phyloP scores from a whole-genome alignment of 2,113 vertebrate genomes.

The Paradoxurus hermaphroditus region DNA sequence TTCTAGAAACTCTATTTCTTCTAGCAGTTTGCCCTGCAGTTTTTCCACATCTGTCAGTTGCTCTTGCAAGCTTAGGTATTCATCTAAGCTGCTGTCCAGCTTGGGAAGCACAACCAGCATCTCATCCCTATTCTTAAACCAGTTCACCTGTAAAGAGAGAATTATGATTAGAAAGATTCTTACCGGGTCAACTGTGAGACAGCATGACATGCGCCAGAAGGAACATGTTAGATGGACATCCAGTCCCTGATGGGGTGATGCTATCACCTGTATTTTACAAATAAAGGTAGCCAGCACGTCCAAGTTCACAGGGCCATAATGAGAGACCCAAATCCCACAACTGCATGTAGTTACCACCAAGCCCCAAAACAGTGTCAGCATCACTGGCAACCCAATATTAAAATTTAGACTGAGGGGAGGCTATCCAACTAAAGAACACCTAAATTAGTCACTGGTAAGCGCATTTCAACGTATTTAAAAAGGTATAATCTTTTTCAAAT shows the following conservation, averaged over 20 bases:
- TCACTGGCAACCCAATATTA: not conserved
- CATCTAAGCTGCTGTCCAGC: conserved; percentile 92
- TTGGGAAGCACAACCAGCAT: conserved; percentile 95
- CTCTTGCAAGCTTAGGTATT: conserved; percentile 93
- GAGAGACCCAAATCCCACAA: not conserved
- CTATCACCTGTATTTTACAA: not conserved
- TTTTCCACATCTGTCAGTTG: conserved; percentile 93
- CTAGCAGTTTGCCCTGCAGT: conserved; percentile 90
- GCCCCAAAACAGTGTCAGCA: not conserved
- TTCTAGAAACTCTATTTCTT: conserved; percentile 94
- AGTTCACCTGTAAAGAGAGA: conserved; percentile 91
- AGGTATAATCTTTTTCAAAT: not conserved
- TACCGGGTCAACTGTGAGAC: not conserved
- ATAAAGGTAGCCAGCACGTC: not conserved
- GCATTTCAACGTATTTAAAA: not conserved
- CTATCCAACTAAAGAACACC: not conserved
- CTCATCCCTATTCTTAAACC: conserved; percentile 99
- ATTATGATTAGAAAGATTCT: not conserved
- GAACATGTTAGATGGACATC: not conserved
- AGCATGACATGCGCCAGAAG: not conserved
- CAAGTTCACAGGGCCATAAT: not conserved
- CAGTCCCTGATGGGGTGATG: not conserved
- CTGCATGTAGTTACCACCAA: not conserved
- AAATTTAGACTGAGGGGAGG: not conserved
- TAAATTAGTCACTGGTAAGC: not conserved